Conservation (phyloP, 2,113 vertebrate genomes). For the Hystrix brachyura region DNA sequence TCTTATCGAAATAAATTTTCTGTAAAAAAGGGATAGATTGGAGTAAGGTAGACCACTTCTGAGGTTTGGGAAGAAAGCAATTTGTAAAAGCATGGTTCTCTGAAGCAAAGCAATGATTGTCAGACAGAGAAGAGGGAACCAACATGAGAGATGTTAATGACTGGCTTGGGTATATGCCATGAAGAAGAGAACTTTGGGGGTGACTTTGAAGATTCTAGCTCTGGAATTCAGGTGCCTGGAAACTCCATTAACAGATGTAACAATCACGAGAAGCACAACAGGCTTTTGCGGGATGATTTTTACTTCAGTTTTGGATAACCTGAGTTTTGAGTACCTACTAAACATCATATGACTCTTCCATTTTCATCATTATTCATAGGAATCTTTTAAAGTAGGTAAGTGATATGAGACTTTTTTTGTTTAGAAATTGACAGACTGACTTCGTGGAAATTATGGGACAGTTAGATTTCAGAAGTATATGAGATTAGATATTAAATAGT, state of each 20-base stretch:
- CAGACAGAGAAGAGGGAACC: background rate
- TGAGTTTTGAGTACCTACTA: constrained; percentile 31
- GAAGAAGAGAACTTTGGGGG: constrained; percentile 23
- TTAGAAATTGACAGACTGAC: background rate
- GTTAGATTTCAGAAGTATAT: constrained; percentile 5
- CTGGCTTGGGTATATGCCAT: background rate
- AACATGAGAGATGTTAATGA: constrained; percentile 12
- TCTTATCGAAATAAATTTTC: background rate
- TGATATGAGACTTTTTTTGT: constrained; percentile 25
- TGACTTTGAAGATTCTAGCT: constrained; percentile 26
- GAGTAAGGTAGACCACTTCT: background rate
- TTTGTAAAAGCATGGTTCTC: constrained; percentile 42
- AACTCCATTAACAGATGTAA: constrained; percentile 2
- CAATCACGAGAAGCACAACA: background rate
- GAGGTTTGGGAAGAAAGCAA: background rate
- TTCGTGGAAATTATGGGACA: constrained; percentile 17
- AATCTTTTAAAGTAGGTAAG: constrained; percentile 42
- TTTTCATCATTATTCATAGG: constrained; percentile 40
- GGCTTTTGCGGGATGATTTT: background rate
- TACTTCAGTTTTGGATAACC: constrained; percentile 29
- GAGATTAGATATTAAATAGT: background rate
- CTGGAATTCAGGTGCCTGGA: background rate
- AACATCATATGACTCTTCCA: background rate
- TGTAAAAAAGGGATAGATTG: background rate
- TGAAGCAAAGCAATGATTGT: background rate